These are phyloP conservation scores for Meliscaeva auricollis DNA, from an alignment of 2,888 invertebrate species.

Conservation along the genomic window DNA sequence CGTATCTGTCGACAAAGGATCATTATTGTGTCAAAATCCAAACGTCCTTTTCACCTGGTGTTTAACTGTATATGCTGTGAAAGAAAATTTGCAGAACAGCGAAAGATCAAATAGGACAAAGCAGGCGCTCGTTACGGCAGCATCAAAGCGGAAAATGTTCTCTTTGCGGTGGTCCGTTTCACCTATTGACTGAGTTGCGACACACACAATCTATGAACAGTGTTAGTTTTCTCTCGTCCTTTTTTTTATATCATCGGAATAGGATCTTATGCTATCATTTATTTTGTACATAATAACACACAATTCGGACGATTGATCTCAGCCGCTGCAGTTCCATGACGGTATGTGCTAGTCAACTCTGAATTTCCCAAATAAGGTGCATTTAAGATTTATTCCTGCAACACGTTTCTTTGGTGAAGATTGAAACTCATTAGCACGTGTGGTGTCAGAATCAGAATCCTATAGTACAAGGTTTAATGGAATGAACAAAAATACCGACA, in stretches of 20 bases:
- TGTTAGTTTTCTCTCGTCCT: conserved; percentile 64
- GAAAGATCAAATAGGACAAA: conserved; percentile 80
- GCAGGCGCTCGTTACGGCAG: conserved; percentile 81
- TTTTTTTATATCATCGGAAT: conserved; percentile 41
- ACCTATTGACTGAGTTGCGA: conserved; percentile 59
- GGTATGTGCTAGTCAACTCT: background rate
- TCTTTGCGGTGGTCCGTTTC: conserved; percentile 82
- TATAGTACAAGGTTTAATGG: conserved; percentile 31
- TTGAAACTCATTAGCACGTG: conserved; percentile 76
- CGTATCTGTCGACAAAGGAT: conserved; percentile 79
- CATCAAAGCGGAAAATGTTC: conserved; percentile 83
- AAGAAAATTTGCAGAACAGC: conserved; percentile 80
- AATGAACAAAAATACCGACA: conserved; percentile 31
- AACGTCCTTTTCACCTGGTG: conserved; percentile 76
- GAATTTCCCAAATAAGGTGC: conserved; percentile 64
- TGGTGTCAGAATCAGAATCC: conserved; percentile 75
- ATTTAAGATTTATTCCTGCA: conserved; percentile 56
- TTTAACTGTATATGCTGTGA: conserved; percentile 75
- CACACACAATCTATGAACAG: conserved; percentile 30
- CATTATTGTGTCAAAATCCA: conserved; percentile 58
- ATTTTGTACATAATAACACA: conserved; percentile 61
- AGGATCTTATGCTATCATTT: conserved; percentile 49
- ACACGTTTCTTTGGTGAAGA: conserved; percentile 57
- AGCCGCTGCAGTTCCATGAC: conserved; percentile 16
- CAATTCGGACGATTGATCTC: conserved; percentile 63